Percentiles rank a stretch among this genome's conserved stretches.
Evolutionary conservation across 2,888 invertebrate genomes (phyloP).

Genomic region (Trichopoda pennipes): DNA sequence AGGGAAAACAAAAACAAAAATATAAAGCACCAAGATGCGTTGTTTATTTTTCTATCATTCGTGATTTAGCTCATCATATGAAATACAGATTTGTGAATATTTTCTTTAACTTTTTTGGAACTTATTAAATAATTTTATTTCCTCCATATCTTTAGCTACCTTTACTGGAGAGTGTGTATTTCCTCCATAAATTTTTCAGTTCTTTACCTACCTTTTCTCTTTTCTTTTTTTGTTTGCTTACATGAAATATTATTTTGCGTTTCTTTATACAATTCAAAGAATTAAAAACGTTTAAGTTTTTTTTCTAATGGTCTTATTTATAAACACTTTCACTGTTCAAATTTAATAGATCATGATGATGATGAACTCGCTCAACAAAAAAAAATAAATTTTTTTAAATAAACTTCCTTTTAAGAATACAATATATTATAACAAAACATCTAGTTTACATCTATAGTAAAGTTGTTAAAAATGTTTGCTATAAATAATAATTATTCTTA

Average conservation of each 20-base stretch:
- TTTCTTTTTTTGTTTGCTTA: neutral
- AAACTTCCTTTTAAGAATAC: constrained; percentile 43
- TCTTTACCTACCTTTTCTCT: neutral
- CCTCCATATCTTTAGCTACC: neutral
- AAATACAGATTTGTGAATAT: constrained; percentile 26
- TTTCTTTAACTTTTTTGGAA: constrained; percentile 30
- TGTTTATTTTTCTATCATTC: neutral
- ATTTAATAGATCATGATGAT: constrained; percentile 22
- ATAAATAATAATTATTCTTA: constrained; percentile 48
- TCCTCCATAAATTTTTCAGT: neutral
- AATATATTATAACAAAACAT: constrained; percentile 4
- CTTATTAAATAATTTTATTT: neutral
- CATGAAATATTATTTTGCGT: constrained; percentile 14
- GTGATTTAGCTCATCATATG: neutral
- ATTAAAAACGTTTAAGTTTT: constrained; percentile 22
- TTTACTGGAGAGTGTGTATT: neutral
- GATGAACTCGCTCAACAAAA: constrained; percentile 16
- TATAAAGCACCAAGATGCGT: constrained; percentile 1
- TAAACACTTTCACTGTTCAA: constrained; percentile 4
- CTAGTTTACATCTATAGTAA: constrained; percentile 20
- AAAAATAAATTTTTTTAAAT: neutral
- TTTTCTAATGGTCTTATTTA: neutral
- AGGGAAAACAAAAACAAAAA: neutral
- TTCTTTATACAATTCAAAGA: constrained; percentile 25
- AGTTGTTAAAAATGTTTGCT: constrained; percentile 28